These are phyloP conservation scores for Passer domesticus DNA, from an alignment of 2,113 vertebrate species.

Conservation along the genomic window DNA sequence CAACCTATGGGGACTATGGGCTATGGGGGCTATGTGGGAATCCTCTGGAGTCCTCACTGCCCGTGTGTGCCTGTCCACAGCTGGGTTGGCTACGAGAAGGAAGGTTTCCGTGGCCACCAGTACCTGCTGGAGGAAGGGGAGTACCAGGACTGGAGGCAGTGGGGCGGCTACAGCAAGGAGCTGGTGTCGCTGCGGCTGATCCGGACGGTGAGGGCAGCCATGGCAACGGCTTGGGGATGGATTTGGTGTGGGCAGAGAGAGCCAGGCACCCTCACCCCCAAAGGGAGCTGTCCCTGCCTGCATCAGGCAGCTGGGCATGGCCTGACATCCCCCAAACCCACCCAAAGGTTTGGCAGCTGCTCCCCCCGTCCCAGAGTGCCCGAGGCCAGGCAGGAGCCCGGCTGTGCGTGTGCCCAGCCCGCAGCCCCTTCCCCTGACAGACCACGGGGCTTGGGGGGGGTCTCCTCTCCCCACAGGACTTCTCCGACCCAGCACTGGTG, in stretches of 20 bases:
- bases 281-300: background rate
- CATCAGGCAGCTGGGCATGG: accelerated
- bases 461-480: constrained; percentile 77
- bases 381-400: background rate
- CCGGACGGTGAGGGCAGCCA: constrained; percentile 81
- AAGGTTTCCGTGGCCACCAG: constrained; percentile 91
- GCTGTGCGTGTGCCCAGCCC: accelerated
- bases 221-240: accelerated
- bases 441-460: background rate
- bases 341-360: background rate
- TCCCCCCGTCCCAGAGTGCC: background rate
- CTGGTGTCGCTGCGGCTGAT: constrained; percentile 87
- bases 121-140: constrained; percentile 96
- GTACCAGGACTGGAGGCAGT: constrained; percentile 89
- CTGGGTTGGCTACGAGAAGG: constrained; percentile 95
- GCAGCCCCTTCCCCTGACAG: background rate
- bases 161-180: constrained; percentile 84
- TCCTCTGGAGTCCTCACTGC: background rate
- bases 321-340: background rate
- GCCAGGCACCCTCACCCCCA: too few relatives aligned
- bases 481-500: constrained; percentile 81
- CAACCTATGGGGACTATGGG: too few relatives aligned
- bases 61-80: constrained; percentile 51
- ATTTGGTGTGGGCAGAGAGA: background rate
- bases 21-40: too few relatives aligned